Evolutionary conservation across 2,888 invertebrate genomes (phyloP).

Genomic region (Choreutis nemorana): DNA sequence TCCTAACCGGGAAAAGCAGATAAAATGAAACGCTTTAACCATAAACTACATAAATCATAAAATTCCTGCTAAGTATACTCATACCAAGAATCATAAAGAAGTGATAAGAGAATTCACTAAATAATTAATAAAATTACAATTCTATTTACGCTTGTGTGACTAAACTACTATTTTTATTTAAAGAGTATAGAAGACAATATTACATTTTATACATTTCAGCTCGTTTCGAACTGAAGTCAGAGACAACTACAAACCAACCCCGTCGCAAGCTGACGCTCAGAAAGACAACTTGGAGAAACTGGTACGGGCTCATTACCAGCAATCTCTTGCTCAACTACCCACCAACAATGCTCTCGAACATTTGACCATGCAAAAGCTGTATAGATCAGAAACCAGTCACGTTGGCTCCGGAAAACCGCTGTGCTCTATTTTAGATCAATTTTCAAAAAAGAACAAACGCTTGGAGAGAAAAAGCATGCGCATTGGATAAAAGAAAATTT

Average conservation of each 20-base stretch:
- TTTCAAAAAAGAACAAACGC: constrained; percentile 30
- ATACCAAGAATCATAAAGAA: no score
- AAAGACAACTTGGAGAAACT: constrained; percentile 34
- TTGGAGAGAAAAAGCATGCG: constrained; percentile 15
- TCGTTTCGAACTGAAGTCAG: constrained; percentile 42
- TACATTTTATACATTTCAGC: no score
- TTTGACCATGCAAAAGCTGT: constrained; percentile 16
- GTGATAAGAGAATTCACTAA: no score
- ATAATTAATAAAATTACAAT: no score
- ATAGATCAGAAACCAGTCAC: constrained; percentile 28
- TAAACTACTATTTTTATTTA: no score
- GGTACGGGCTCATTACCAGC: constrained; percentile 26
- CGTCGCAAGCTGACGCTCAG: constrained; percentile 20
- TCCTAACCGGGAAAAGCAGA: no score
- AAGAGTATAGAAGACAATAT: no score
- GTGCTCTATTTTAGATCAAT: constrained; percentile 33
- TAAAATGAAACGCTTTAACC: no score
- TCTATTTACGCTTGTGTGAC: no score
- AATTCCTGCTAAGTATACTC: no score
- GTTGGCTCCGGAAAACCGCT: constrained; percentile 35
- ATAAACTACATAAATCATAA: no score
- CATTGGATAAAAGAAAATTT: neutral
- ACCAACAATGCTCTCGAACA: constrained; percentile 26
- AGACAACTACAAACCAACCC: constrained; percentile 33
- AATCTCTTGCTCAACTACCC: constrained; percentile 20